These are phyloP conservation scores for Polypedilum pembai DNA, from an alignment of 1,140 invertebrate genomes.

Conservation along the genomic window DNA sequence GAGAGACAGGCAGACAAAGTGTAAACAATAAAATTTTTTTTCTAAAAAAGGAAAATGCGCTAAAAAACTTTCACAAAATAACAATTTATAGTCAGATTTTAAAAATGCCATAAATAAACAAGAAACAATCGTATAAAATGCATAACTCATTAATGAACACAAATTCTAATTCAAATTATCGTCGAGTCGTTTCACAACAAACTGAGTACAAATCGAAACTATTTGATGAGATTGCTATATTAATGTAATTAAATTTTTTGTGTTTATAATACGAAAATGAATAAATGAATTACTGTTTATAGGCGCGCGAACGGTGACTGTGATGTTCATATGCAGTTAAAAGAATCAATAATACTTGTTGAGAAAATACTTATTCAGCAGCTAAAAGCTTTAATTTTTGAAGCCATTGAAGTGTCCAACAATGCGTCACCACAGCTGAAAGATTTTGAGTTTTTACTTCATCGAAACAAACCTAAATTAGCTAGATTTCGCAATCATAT, in stretches of 20 bases:
- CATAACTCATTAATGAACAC: no score
- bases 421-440: slow-evolving; percentile 39
- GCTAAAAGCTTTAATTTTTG: slow-evolving; percentile 40
- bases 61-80: no score
- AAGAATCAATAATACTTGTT: slow-evolving; percentile 39
- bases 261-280: no score
- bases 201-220: neutral
- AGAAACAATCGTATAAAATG: no score
- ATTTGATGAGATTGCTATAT: neutral
- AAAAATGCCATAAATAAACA: no score
- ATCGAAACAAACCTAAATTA: slow-evolving; percentile 40
- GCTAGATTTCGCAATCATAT: slow-evolving; percentile 42
- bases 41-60: no score
- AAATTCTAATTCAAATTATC: no score
- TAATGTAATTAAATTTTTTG: neutral
- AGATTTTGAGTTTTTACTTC: slow-evolving; percentile 43
- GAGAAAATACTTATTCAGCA: slow-evolving; percentile 43
- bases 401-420: slow-evolving; percentile 40
- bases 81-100: no score
- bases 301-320: slow-evolving; percentile 36
- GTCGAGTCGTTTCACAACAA: no score
- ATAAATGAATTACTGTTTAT: no score
- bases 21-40: no score
- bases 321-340: slow-evolving; percentile 39
- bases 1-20: no score